Evolutionary conservation across 2,888 invertebrate genomes (phyloP).

Genomic region (Diadegma fenestrale): DNA sequence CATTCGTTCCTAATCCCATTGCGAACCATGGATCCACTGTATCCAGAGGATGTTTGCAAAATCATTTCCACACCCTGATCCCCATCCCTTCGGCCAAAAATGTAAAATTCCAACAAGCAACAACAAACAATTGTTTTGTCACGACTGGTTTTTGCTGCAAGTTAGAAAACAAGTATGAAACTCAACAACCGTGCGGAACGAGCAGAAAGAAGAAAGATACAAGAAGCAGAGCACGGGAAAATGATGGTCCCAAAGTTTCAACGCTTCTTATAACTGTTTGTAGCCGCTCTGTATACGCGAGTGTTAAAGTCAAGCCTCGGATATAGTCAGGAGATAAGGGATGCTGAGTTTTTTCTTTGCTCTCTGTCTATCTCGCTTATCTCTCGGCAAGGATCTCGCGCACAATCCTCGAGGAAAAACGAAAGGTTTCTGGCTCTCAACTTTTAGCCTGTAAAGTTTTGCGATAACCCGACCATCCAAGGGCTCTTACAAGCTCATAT

Average conservation of each 20-base stretch:
- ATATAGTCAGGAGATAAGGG: slow-evolving; percentile 63
- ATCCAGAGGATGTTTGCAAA: background rate
- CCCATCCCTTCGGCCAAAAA: background rate
- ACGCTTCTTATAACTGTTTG: slow-evolving; percentile 37
- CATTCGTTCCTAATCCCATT: background rate
- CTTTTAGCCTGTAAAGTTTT: slow-evolving; percentile 60
- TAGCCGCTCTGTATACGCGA: slow-evolving; percentile 12
- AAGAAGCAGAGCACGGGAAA: slow-evolving; percentile 35
- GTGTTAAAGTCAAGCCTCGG: slow-evolving; percentile 57
- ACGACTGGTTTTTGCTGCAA: background rate
- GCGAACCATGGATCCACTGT: background rate
- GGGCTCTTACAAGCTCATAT: slow-evolving; percentile 46
- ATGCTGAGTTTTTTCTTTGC: slow-evolving; percentile 47
- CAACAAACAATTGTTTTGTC: slow-evolving; percentile 4
- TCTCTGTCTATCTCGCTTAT: slow-evolving; percentile 34
- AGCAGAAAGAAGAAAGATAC: background rate
- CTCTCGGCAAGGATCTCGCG: slow-evolving; percentile 23
- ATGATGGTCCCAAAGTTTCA: slow-evolving; percentile 53
- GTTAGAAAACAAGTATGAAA: slow-evolving; percentile 9
- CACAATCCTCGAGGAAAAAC: slow-evolving; percentile 57
- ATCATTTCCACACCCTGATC: background rate
- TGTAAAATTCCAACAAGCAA: background rate
- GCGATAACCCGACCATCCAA: slow-evolving; percentile 49
- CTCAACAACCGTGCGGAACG: background rate
- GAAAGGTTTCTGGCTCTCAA: slow-evolving; percentile 58